phyloP scores from a whole-genome alignment of 2,888 invertebrate species.

The Mystacides longicornis region DNA sequence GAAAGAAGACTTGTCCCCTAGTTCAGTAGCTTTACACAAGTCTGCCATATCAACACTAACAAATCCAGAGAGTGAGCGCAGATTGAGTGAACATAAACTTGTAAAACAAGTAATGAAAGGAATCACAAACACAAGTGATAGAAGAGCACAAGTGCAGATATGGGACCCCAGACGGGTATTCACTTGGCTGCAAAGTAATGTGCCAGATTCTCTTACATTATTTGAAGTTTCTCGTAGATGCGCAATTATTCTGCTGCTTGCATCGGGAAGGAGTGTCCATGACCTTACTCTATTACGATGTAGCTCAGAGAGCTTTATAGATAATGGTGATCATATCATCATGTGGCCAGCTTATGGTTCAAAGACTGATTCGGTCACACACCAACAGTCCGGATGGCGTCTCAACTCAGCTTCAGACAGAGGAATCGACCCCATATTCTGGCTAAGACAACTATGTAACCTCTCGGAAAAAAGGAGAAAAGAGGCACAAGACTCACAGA shows the following conservation, averaged over 20 bases:
- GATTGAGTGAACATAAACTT: conserved; percentile 19
- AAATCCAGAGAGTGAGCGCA: conserved; percentile 19
- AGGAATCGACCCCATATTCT: conserved; percentile 5
- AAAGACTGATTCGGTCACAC: conserved; percentile 26
- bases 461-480: background rate
- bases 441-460: background rate
- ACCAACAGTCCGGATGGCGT: conserved; percentile 17
- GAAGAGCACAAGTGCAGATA: conserved; percentile 5
- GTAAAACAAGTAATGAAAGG: conserved; percentile 25
- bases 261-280: conserved; percentile 26
- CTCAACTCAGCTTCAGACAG: background rate
- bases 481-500: background rate
- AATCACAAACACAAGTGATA: conserved; percentile 15
- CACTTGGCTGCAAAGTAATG: background rate
- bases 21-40: conserved; percentile 27
- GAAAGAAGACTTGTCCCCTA: conserved; percentile 21
- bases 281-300: conserved; percentile 26
- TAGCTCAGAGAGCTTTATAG: conserved; percentile 20
- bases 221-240: conserved; percentile 18
- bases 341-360: conserved; percentile 28
- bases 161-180: conserved; percentile 2
- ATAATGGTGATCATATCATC: conserved; percentile 19
- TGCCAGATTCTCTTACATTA: background rate
- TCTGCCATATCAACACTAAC: conserved; percentile 27
- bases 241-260: conserved; percentile 22